Base-by-base conservation (phyloP, 1,140 invertebrate species). In the Platyura marginata region DNA sequence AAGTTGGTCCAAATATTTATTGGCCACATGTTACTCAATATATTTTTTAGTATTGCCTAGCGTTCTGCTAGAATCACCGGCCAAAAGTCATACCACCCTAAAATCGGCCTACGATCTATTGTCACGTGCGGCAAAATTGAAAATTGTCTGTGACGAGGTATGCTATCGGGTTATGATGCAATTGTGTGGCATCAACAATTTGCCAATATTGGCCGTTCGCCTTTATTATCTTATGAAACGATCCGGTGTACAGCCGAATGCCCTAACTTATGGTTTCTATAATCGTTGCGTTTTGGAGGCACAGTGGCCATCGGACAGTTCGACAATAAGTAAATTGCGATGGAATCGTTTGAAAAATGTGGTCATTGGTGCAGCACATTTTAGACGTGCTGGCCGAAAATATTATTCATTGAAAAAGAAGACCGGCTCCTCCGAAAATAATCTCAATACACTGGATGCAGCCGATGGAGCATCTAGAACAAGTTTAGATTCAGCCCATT, bases 141-240 rank as follows among this genome's bases (percentile, higher is more conserved):
- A 77, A 50, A 71, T 94, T 37, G 80, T 84, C 16, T 84, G 85
- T 54, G 93, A 97, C 69, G 93, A 98, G 71, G 83, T 97, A 42
- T 97, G 92, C 63, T 98, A 97, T 62, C 71, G 95, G 49, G 85
- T 96, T 21, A 85, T 99, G 77, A 96, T 98, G 86, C 91, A 98
- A 63, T 71, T 98, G 2, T 98, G 95, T 65, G 93, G 94, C 8
- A 78, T 90, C 45, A 88, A 96, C 57, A 82, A 85, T 44, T 73
- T 93, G 53, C 95, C 95, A 2, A 79, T 91, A 34, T 65, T 98
- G 48, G 95, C 95, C 4, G 91, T 98, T 0, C 90, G 92, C 60
- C 72, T 98, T 29, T 68, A 97, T 43, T 86, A 89, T 52, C 78
- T 93, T 41, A 98, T 98, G 93, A 93, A 93, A 61, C 72, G 82